These are phyloP conservation scores for Dasyprocta punctata DNA, from an alignment of 2,113 vertebrate species.

Conservation along the genomic window DNA sequence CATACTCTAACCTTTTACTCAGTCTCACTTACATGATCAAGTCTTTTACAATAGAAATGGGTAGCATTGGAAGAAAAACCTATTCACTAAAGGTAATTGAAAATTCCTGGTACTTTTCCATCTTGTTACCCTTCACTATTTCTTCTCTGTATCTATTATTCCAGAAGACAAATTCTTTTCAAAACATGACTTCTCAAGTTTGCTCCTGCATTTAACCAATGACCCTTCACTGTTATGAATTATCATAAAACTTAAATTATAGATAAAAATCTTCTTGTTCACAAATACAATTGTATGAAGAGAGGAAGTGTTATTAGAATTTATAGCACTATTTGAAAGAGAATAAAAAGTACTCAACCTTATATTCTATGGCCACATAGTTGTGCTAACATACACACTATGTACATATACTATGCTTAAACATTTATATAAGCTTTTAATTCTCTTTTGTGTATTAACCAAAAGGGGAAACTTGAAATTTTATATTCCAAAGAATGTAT, in stretches of 20 bases:
- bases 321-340: not conserved
- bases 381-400: not conserved
- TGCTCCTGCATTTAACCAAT: slow-evolving; percentile 59
- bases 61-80: slow-evolving; percentile 69
- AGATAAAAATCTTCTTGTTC: slow-evolving; percentile 66
- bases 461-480: not conserved
- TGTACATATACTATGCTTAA: not conserved
- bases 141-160: slow-evolving; percentile 60
- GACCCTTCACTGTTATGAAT: slow-evolving; percentile 26
- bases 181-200: slow-evolving; percentile 64
- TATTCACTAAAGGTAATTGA: slow-evolving; percentile 74
- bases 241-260: slow-evolving; percentile 62
- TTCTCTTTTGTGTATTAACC: not conserved
- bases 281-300: not conserved
- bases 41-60: slow-evolving; percentile 51
- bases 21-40: slow-evolving; percentile 48
- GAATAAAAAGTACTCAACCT: not conserved
- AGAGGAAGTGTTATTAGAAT: slow-evolving; percentile 40
- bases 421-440: not conserved
- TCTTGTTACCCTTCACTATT: slow-evolving; percentile 41
- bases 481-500: not conserved
- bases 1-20: slow-evolving; percentile 16
- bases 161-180: slow-evolving; percentile 48
- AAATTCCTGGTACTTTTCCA: slow-evolving; percentile 67
- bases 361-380: not conserved